Base-by-base conservation (phyloP, 2,888 invertebrate genomes). In the Lymantria monacha region DNA sequence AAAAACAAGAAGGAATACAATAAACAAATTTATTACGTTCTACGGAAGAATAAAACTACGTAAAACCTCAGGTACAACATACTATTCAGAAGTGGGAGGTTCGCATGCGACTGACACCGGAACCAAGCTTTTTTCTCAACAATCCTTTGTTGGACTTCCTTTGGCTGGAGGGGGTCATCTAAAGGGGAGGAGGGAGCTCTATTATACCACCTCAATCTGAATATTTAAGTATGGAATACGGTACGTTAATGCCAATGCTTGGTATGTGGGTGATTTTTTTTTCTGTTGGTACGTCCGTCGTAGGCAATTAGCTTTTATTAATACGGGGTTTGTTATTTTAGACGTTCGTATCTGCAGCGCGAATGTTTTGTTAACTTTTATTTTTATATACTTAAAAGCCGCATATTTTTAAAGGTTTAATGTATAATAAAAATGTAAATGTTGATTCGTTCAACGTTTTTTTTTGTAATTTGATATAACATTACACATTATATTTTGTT, bases 31-130 rank as follows among this genome's bases (percentile, higher is more conserved):
- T 67, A 66, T 69, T 63, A 58, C 57, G 48, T 57, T 54, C 53
- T 14, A 50, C 49, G 55, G 56, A 49, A 62, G 45, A 63, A 69
- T 70, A 59, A 61, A 60, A 56, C 50, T 65, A 56, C 57, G 46
- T 57, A 55, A 59, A 63, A 61, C 57, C 57, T 57, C 61, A 66
- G 63, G 61, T 65, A 49, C 55, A 63, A 69, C 63, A 50, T 46
- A 51, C 53, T 63, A 67, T 70, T 67, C 67, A 67, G 65, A 69
- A 63, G 60, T 61, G 61, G 48, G 55, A 46, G 56, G 58, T 57
- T 81, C 70, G 83, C 81, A 79, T 86, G 85, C 74, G 63, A 61
- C 76, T 84, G 84, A 86, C 85, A 85, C 83, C 85, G 88, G 85
- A 87, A 84, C 83, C 71, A 70, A 67, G 78, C 76, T 82, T 87